phyloP scores from a whole-genome alignment of 2,797 vertebrate species.

The Micropoecilia bifurca region DNA sequence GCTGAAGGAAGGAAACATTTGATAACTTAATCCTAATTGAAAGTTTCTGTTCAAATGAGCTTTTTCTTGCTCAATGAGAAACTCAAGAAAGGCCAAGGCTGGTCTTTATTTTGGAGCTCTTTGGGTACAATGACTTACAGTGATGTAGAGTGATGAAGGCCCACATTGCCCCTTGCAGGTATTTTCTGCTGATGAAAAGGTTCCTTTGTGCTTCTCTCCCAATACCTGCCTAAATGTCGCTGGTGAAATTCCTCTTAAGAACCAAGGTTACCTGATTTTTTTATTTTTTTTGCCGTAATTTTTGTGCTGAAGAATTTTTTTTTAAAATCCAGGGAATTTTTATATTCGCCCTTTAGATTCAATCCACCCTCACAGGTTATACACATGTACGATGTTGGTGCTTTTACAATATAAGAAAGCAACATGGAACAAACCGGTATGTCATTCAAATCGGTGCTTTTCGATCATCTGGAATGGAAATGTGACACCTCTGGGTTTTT shows the following conservation, averaged over 20 bases:
- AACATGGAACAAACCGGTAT: not conserved
- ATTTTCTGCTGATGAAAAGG: conserved; percentile 53
- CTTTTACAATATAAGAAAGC: not conserved
- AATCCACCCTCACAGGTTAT: not conserved
- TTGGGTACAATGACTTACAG: conserved; percentile 55
- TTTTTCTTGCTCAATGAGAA: conserved; percentile 41
- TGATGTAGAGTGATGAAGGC: conserved; percentile 43
- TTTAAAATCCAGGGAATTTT: not conserved
- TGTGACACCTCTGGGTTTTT: not conserved
- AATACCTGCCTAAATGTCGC: conserved; percentile 30
- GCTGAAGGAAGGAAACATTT: conserved; percentile 26
- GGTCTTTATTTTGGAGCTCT: conserved; percentile 40
- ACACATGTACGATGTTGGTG: not conserved
- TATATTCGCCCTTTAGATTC: not conserved
- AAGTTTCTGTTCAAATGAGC: conserved; percentile 29
- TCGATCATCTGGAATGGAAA: not conserved
- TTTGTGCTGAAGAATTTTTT: conserved; percentile 28
- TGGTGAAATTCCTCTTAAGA: conserved; percentile 19
- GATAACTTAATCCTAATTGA: conserved; percentile 39
- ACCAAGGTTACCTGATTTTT: conserved; percentile 7
- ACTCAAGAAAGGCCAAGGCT: conserved; percentile 66
- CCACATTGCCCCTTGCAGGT: conserved; percentile 25
- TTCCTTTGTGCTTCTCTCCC: conserved; percentile 51
- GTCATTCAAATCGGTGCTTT: not conserved
- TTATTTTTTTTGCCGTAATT: not conserved